Conservation (phyloP, 2,113 vertebrate genomes). For the Tachysurus fulvidraco region DNA sequence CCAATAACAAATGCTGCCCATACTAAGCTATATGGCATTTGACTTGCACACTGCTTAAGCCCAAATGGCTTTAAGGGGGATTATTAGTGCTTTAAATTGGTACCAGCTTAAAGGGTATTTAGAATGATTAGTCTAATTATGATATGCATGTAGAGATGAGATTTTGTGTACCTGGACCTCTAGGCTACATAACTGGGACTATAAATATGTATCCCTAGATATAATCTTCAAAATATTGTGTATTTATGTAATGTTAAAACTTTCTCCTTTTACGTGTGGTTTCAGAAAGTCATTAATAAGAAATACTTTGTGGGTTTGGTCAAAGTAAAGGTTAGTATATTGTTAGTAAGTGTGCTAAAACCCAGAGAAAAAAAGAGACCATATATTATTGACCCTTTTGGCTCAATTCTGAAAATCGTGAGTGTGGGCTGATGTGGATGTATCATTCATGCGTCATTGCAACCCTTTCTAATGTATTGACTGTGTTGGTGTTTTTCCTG, state of each 20-base stretch:
- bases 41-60: neutral
- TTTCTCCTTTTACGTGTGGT: neutral
- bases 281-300: neutral
- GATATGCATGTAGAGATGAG: neutral
- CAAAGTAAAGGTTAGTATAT: neutral
- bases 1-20: neutral
- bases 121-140: constrained; percentile 15
- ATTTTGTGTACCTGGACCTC: neutral
- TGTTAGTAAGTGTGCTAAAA: neutral
- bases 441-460: constrained; percentile 13
- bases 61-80: neutral
- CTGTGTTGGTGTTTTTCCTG: constrained; percentile 15
- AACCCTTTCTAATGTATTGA: neutral
- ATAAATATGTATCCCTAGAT: neutral
- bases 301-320: neutral
- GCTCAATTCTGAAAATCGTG: constrained; percentile 22
- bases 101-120: neutral
- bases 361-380: neutral
- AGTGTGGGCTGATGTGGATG: constrained; percentile 24
- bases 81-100: constrained; percentile 12
- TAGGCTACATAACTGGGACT: neutral
- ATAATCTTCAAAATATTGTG: neutral
- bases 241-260: neutral
- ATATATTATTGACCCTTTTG: constrained; percentile 6
- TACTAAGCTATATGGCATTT: neutral